Percentiles rank a stretch among this genome's conserved stretches.
These are phyloP conservation scores for Apamea sordens DNA, from an alignment of 2,888 invertebrate genomes.

Conservation along the genomic window DNA sequence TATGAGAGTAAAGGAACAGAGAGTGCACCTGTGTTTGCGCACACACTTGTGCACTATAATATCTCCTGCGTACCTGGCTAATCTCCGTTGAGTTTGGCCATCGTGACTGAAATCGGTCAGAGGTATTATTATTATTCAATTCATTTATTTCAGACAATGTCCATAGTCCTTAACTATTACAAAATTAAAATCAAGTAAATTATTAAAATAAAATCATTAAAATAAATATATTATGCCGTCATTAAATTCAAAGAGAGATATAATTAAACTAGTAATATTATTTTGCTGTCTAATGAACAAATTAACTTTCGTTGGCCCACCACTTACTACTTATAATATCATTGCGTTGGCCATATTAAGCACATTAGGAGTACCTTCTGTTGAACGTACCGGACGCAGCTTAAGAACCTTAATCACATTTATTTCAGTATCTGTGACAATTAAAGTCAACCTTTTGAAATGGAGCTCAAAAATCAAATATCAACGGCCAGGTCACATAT, in stretches of 20 bases:
- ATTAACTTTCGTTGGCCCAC: neutral
- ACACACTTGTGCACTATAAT: no score
- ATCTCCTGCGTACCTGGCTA: no score
- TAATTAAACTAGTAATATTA: neutral
- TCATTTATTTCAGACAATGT: no score
- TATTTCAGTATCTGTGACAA: neutral
- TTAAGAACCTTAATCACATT: neutral
- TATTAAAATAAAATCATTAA: no score
- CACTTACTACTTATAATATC: no score
- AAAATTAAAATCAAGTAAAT: no score
- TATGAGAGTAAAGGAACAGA: no score
- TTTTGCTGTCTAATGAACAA: neutral
- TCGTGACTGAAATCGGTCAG: no score
- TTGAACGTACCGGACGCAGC: neutral
- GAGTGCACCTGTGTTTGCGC: no score
- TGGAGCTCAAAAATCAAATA: slow-evolving; percentile 3
- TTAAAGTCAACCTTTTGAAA: slow-evolving; percentile 9
- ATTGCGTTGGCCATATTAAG: neutral
- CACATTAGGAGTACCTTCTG: neutral
- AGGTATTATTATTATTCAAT: no score
- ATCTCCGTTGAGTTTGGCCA: no score
- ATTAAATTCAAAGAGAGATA: neutral
- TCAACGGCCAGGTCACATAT: slow-evolving; percentile 10
- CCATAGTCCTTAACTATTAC: no score
- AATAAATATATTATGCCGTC: neutral